Evolutionary conservation across 1,140 invertebrate species (phyloP), one percentile per base, ranked within the genome.

Genomic region (Frieseomelitta varia): DNA sequence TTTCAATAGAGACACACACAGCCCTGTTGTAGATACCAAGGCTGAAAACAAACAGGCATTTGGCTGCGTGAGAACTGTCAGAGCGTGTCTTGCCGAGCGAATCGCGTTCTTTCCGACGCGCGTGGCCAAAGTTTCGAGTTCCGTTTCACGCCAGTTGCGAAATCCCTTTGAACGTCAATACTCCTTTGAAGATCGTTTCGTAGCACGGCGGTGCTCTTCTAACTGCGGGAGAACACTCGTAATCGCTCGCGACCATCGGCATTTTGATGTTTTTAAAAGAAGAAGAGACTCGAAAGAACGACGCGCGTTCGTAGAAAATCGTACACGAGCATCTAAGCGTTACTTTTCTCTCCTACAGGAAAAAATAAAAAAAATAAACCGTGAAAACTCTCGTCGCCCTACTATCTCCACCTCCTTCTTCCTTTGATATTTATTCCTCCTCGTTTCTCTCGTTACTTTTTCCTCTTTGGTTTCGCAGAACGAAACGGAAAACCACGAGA

Each of bases 151-250:
- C 27, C 24, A 0, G 27, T 47, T 79, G 67, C 10, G 34, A 84
- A 71, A 72, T 71, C 27, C 75, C 63, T 79, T 84, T 78, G 74
- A 78, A 27, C 67, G 67, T 71, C 39, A 69, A 14, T 19, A 12
- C 27, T 65, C 30, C 67, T 79, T 84, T 84, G 81, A 79, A 15
- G 56, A 84, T 84, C 56, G 75, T 27, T 55, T 11, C 15, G 68
- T 39, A 17, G 10, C 47, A 34, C 79, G 6, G 65, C 47, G 10
- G 39, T 47, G 39, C 8, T 47, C 39, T 53, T 79, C 56, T 55
- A 47, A 53, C 53, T 10, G 39, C 39, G 11, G 24, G 0, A 71
- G 56, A 17, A 21, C 21, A 47, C 27, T 56, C 55, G 34, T 75
- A 56, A 84, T 84, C 67, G 67, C 24, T 34, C 17, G 55, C 34